A percentile compares a stretch with the other conserved stretches of the same genome.
Evolutionary conservation across 2,888 invertebrate species (phyloP).

Genomic region (Lasioglossum lativentre): DNA sequence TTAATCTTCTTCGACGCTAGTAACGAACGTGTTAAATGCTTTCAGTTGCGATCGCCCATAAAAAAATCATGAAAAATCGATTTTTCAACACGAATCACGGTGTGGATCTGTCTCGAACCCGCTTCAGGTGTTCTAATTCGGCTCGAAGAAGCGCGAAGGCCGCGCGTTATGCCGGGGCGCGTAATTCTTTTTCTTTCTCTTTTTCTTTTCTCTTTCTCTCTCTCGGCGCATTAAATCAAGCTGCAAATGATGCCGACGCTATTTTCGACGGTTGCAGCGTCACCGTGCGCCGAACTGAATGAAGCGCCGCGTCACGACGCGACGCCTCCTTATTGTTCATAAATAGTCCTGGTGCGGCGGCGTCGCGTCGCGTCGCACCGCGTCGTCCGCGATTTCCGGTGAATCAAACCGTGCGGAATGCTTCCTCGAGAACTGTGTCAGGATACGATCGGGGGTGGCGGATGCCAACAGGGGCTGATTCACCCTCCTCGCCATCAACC

Average conservation of each 20-base stretch:
- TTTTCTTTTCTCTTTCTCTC: slow-evolving; percentile 25
- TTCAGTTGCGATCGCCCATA: neutral
- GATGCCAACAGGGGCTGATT: slow-evolving; percentile 33
- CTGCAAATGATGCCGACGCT: slow-evolving; percentile 61
- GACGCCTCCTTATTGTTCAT: slow-evolving; percentile 71
- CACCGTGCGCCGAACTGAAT: slow-evolving; percentile 63
- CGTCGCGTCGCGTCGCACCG: slow-evolving; percentile 5
- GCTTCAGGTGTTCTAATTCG: slow-evolving; percentile 49
- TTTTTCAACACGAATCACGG: neutral
- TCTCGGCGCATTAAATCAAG: slow-evolving; percentile 40
- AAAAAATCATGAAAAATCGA: neutral
- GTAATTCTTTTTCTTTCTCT: slow-evolving; percentile 36
- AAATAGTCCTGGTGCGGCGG: slow-evolving; percentile 60
- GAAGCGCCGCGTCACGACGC: slow-evolving; percentile 66
- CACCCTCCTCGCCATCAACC: neutral
- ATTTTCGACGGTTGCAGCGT: slow-evolving; percentile 67
- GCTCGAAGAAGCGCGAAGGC: slow-evolving; percentile 46
- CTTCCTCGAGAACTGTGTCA: slow-evolving; percentile 10
- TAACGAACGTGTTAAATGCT: too few relatives aligned
- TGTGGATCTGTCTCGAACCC: slow-evolving; percentile 25
- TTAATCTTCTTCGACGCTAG: too few relatives aligned
- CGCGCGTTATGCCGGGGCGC: slow-evolving; percentile 12
- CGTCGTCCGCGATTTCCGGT: slow-evolving; percentile 50
- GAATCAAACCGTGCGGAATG: slow-evolving; percentile 61
- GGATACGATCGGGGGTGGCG: neutral